These are phyloP conservation scores for Diabrotica undecimpunctata DNA, from an alignment of 1,140 invertebrate genomes.

Conservation along the genomic window DNA sequence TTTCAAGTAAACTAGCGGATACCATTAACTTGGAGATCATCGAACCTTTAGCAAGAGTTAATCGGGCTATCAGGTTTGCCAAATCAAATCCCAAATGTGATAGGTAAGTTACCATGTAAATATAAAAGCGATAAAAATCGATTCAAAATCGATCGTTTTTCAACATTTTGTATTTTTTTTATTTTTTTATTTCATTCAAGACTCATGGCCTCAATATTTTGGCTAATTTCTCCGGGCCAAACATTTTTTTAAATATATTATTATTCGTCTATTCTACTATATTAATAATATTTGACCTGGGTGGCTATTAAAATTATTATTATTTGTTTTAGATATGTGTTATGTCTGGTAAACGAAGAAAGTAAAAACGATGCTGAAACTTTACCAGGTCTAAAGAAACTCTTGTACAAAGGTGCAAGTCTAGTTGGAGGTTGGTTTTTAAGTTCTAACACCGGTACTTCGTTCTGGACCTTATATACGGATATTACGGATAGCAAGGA, in stretches of 20 bases:
- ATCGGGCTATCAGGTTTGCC: constrained; percentile 71
- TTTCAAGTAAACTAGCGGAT: constrained; percentile 72
- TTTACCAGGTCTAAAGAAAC: constrained; percentile 57
- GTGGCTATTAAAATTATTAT: background rate
- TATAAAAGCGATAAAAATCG: too few species aligned
- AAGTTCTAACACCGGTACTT: constrained; percentile 54
- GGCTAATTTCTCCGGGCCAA: too few species aligned
- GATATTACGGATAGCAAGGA: constrained; percentile 53
- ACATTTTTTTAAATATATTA: too few species aligned
- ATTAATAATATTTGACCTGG: background rate
- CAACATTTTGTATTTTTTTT: too few species aligned
- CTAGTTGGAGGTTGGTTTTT: constrained; percentile 66
- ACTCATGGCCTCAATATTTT: too few species aligned
- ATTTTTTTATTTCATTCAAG: too few species aligned
- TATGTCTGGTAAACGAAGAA: constrained; percentile 70
- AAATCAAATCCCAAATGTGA: constrained; percentile 66
- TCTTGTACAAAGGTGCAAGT: constrained; percentile 68
- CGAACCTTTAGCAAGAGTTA: constrained; percentile 70
- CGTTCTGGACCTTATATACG: constrained; percentile 57
- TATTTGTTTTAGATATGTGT: constrained; percentile 56
- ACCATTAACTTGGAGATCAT: constrained; percentile 76
- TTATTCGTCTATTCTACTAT: too few species aligned
- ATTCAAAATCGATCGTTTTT: too few species aligned
- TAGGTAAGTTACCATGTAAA: constrained; percentile 38
- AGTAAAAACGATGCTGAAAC: constrained; percentile 50